Base-by-base conservation (phyloP, 1,140 invertebrate species). In the Trichonephila clavata region DNA sequence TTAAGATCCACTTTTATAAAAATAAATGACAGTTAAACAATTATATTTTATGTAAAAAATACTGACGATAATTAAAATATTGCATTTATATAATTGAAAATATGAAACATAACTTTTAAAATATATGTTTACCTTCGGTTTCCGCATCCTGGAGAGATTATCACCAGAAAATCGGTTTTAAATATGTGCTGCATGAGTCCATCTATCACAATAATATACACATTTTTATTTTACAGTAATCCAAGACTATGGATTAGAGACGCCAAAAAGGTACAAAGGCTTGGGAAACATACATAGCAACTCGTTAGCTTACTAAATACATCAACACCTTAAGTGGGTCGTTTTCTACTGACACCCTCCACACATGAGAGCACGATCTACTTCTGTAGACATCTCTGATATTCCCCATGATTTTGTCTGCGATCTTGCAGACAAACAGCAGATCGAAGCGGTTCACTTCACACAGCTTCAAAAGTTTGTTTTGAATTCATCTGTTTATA, bases 51-150 rank as follows among this genome's bases (percentile, higher is more conserved):
- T 39, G 4, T 50, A 50, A 50, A 50, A 50, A 7, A 50, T 13
- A 50, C 7, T 50, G 7, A 50, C 10, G 50, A 68, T 24, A 21
- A 3, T 10, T 13, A 24, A 68, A n/a, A 24, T 3, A 68, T 7
- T 10, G 65, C n/a, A 65, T 24, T 24, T n/a, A n/a, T 1, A 3
- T 68, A n/a, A 10, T 21, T 7, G 0, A 7, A 65, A 65, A 13
- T 0, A 65, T 50, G 10, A 50, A 50, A 10, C 0, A 50, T 0
- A 50, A 50, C 10, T 50, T 50, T 50, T 10, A 24, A 65, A 24
- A 86, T 60, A 24, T 20, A 59, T 60, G 24, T 60, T 80, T 93
- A 93, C 92, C 92, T 93, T 93, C 16, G 92, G 92, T 93, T 87
- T 93, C 50, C 92, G 92, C 92, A 93, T 93, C 63, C 86, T 88